Percentiles rank a stretch among this genome's conserved stretches.
These are phyloP conservation scores for Agelas oroides DNA, from an alignment of 37 sponge, comb jelly and placozoan genomes.

Conservation along the genomic window DNA sequence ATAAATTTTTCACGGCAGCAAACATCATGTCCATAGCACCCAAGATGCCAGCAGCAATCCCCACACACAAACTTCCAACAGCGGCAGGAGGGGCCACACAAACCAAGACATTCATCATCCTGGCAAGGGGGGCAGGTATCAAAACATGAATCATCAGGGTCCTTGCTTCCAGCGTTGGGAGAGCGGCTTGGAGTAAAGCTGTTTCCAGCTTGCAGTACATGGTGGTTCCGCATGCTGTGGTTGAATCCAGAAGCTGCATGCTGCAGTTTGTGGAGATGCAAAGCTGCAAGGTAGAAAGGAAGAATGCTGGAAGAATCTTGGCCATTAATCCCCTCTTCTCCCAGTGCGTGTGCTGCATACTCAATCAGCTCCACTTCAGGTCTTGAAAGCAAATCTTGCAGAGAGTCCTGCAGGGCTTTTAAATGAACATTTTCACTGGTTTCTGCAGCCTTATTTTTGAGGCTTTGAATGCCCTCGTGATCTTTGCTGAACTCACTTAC, in stretches of 20 bases:
- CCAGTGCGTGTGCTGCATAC: constrained; percentile 21
- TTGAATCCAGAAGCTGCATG: neutral
- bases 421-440: too few species aligned
- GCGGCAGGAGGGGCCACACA: constrained; percentile 77
- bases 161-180: too few species aligned
- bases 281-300: constrained; percentile 39
- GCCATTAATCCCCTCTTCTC: constrained; percentile 35
- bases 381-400: neutral
- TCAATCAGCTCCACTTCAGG: constrained; percentile 25
- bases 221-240: neutral
- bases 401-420: neutral
- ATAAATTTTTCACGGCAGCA: constrained; percentile 74
- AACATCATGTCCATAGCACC: constrained; percentile 85
- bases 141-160: constrained; percentile 13
- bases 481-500: too few species aligned
- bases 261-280: constrained; percentile 2
- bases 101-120: constrained; percentile 74
- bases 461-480: too few species aligned
- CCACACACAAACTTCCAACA: constrained; percentile 92
- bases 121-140: constrained; percentile 73
- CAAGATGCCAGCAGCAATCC: constrained; percentile 88
- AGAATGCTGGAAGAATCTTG: constrained; percentile 1
- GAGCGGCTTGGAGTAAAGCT: neutral
- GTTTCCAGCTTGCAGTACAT: neutral
- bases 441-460: too few species aligned